phyloP scores from a whole-genome alignment of 2,113 vertebrate genomes.

The Pseudorectes ferrugineus region DNA sequence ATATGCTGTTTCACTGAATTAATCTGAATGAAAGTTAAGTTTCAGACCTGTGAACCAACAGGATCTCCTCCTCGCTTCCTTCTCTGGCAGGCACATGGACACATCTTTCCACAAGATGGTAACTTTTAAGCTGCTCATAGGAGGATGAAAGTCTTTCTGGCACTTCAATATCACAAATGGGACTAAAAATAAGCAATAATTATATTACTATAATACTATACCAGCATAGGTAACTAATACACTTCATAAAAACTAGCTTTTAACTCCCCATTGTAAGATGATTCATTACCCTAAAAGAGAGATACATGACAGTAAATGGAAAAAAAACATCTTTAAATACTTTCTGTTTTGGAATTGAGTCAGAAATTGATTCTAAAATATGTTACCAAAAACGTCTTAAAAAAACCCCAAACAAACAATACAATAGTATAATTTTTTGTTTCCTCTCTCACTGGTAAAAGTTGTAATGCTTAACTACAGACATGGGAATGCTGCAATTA shows the following conservation, averaged over 20 bases:
- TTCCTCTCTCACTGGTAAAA: neutral
- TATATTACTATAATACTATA: neutral
- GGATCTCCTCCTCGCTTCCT: constrained; percentile 85
- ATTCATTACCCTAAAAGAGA: neutral
- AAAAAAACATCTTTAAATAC: neutral
- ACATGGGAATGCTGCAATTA: neutral
- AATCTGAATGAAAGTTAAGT: neutral
- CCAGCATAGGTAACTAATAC: neutral
- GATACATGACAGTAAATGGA: neutral
- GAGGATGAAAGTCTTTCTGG: constrained; percentile 85
- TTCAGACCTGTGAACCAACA: constrained; percentile 88
- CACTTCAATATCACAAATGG: constrained; percentile 84
- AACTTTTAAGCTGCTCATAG: constrained; percentile 71
- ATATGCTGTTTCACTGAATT: neutral
- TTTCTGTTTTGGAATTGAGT: neutral
- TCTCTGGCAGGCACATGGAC: constrained; percentile 74
- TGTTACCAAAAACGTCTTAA: neutral
- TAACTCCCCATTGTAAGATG: neutral
- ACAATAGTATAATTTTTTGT: neutral
- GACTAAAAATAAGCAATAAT: constrained; percentile 68
- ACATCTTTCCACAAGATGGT: constrained; percentile 81
- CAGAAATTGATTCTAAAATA: neutral
- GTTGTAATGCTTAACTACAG: neutral
- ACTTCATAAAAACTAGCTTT: neutral
- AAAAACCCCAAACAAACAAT: neutral